Evolutionary conservation across 2,888 invertebrate genomes (phyloP).

Genomic region (Eurois occulta): DNA sequence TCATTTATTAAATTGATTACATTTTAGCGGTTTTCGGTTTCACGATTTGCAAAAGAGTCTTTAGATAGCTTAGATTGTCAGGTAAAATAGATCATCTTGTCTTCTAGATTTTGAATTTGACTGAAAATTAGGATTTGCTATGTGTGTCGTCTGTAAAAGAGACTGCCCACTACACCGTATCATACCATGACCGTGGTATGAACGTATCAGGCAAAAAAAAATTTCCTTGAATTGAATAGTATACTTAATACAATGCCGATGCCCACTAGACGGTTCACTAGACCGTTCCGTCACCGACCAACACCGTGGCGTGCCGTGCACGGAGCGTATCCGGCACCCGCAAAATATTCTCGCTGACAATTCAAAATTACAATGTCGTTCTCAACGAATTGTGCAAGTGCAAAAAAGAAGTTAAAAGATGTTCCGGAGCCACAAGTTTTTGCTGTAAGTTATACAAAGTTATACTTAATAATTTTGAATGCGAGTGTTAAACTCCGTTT

Average conservation of each 20-base stretch:
- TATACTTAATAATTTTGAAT: conserved; percentile 17
- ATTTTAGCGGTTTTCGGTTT: not conserved
- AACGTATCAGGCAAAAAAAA: too few relatives aligned
- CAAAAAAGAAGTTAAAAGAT: conserved; percentile 9
- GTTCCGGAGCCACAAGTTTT: not conserved
- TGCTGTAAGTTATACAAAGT: not conserved
- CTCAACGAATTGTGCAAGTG: conserved; percentile 2
- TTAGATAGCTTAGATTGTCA: not conserved
- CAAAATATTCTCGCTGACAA: not conserved
- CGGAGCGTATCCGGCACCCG: too few relatives aligned
- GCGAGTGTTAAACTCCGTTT: conserved; percentile 11
- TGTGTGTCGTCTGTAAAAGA: not conserved
- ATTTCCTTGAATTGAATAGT: too few relatives aligned
- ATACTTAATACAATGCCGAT: too few relatives aligned
- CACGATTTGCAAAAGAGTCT: not conserved
- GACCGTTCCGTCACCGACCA: too few relatives aligned
- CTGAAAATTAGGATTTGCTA: not conserved
- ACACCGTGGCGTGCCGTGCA: too few relatives aligned
- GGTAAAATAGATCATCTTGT: not conserved
- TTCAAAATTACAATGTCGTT: not conserved
- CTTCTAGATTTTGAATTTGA: not conserved
- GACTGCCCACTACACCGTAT: not conserved
- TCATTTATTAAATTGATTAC: conserved; percentile 5
- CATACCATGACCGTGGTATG: too few relatives aligned
- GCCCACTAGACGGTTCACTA: too few relatives aligned